Conservation (phyloP, 2,113 vertebrate species). For the Melanerpes formicivorus region DNA sequence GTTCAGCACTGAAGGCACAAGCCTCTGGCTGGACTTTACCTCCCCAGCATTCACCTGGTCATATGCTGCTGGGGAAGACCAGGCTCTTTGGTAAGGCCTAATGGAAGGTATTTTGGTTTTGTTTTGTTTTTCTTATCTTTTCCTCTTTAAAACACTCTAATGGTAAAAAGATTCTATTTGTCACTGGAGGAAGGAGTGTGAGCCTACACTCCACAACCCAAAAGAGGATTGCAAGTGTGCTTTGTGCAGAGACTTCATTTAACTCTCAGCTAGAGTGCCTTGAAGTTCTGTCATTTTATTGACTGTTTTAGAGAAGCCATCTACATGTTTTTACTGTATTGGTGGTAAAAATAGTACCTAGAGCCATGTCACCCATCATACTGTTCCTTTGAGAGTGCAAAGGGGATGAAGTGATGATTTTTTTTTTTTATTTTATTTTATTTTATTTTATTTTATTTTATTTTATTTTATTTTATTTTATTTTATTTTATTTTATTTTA, state of each 20-base stretch:
- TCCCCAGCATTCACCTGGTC: not conserved
- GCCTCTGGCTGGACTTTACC: not conserved
- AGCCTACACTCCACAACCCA: not conserved
- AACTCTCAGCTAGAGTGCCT: not conserved
- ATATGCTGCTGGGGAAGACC: fast-evolving
- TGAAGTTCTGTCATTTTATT: not conserved
- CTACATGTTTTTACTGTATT: not conserved
- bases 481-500: no score
- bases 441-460: no score
- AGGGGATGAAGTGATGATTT: not conserved
- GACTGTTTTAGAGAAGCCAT: not conserved
- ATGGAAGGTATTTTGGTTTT: not conserved
- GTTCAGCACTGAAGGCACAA: not conserved
- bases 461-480: no score
- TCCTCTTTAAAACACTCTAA: not conserved
- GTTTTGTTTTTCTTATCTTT: not conserved
- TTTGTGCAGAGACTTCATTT: not conserved
- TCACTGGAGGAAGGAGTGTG: not conserved
- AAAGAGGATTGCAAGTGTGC: not conserved
- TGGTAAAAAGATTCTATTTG: not conserved
- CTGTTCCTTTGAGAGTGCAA: not conserved
- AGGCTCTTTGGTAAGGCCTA: not conserved
- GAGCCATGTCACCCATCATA: not conserved
- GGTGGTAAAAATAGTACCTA: not conserved
- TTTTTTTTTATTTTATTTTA: no score